phyloP scores from a whole-genome alignment of 2,113 vertebrate genomes.

The Shinisaurus crocodilurus region DNA sequence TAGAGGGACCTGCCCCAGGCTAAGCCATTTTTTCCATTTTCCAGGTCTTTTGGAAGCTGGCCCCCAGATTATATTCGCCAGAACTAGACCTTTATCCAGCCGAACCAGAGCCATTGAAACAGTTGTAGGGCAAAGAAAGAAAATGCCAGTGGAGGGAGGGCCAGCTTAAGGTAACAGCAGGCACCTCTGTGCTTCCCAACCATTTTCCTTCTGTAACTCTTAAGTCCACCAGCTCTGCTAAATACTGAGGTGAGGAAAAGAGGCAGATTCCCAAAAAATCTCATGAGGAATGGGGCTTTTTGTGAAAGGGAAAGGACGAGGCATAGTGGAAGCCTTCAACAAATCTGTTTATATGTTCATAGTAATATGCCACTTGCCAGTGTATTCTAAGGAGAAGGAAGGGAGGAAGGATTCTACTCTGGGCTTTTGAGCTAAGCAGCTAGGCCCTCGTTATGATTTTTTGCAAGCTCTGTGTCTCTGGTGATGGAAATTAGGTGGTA shows the following conservation, averaged over 20 bases:
- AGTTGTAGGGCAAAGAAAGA: constrained; percentile 69
- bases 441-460: not conserved
- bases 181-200: not conserved
- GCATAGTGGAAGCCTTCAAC: not conserved
- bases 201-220: constrained; percentile 36
- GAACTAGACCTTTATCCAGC: constrained; percentile 70
- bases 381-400: not conserved
- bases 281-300: not conserved
- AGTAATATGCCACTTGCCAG: not conserved
- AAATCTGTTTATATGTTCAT: not conserved
- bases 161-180: constrained; percentile 70
- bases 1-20: not conserved
- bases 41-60: constrained; percentile 66
- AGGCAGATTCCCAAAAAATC: not conserved
- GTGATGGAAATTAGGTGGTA: not conserved
- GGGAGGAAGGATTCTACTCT: not conserved
- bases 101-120: constrained; percentile 61
- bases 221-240: constrained; percentile 13
- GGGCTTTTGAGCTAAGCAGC: not conserved
- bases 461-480: not conserved
- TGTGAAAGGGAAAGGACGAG: not conserved
- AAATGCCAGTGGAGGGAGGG: constrained; percentile 69
- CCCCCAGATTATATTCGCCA: constrained; percentile 73
- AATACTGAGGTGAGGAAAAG: constrained; percentile 2
- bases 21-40: constrained; percentile 64